These are phyloP conservation scores for Lepidonotus clava DNA, from an alignment of 2,888 invertebrate species.

Conservation along the genomic window DNA sequence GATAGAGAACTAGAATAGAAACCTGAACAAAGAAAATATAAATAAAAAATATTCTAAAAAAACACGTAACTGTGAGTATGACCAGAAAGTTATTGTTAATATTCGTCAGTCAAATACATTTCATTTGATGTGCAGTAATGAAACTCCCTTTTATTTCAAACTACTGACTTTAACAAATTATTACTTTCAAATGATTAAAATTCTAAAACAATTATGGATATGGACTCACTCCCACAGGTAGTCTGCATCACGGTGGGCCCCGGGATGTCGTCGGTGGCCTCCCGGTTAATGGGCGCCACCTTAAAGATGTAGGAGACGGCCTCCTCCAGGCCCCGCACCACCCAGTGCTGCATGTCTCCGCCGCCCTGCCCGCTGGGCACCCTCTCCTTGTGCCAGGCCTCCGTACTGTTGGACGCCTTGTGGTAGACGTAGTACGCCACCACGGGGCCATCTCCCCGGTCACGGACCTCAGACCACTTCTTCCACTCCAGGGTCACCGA, in stretches of 20 bases:
- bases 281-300: conserved; percentile 62
- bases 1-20: no score
- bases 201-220: not conserved
- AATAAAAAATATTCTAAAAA: no score
- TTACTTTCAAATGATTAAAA: no score
- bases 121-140: no score
- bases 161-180: no score
- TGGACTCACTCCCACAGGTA: conserved; percentile 64
- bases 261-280: conserved; percentile 57
- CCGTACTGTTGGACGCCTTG: conserved; percentile 26
- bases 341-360: not conserved
- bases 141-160: no score
- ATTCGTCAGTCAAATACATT: no score
- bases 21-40: no score
- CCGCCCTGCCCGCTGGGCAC: not conserved
- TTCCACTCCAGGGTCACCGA: conserved; percentile 61
- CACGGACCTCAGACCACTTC: conserved; percentile 59
- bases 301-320: conserved; percentile 58
- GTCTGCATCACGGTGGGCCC: conserved; percentile 56
- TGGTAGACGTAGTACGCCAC: conserved; percentile 61
- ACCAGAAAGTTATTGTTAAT: no score
- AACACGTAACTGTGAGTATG: no score
- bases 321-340: conserved; percentile 35
- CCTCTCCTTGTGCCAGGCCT: conserved; percentile 25
- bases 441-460: conserved; percentile 63